Evolutionary conservation across 2,888 invertebrate species (phyloP), one percentile per base, ranked within the genome.

Genomic region (Nemurella pictetii): DNA sequence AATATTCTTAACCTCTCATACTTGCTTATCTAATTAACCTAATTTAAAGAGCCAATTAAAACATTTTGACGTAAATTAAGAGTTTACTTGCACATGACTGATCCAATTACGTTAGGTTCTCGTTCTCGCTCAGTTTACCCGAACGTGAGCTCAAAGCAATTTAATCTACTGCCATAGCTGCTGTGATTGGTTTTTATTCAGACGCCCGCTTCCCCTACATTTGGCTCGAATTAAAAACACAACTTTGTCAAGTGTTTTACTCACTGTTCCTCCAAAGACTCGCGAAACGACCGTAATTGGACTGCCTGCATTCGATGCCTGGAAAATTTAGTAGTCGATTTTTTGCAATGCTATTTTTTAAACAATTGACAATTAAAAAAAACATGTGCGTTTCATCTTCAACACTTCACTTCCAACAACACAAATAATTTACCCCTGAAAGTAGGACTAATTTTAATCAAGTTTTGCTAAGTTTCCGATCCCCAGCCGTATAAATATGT

Each of bases 271-370:
- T 26, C 84, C 74, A 80, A 86, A 86, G 9, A 86, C 86, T 29
- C 86, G 83, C 32, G 85, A 84, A 0, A 86, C 86, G 77, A 86
- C 86, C 72, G 85, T 86, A 32, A 86, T 86, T 29, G 86, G 86
- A 77, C 86, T 86, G 27, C 86, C 86, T 35, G 85, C 30, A 75
- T 85, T 86, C 26, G 85, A 73, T 29, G 84, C 85, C 85, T 86
- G 84, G 36, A 27, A 75, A n/a, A n/a, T n/a, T n/a, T n/a, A n/a
- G n/a, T n/a, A n/a, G n/a, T n/a, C n/a, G n/a, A n/a, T n/a, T n/a
- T n/a, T n/a, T n/a, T n/a, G n/a, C n/a, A n/a, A n/a, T n/a, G n/a
- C n/a, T n/a, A n/a, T n/a, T n/a, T n/a, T n/a, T n/a, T n/a, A n/a
- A n/a, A n/a, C n/a, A n/a, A n/a, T n/a, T n/a, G n/a, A n/a, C n/a